These are phyloP conservation scores for Lordiphosa mommai DNA, from an alignment of 1,140 invertebrate genomes.

Conservation along the genomic window DNA sequence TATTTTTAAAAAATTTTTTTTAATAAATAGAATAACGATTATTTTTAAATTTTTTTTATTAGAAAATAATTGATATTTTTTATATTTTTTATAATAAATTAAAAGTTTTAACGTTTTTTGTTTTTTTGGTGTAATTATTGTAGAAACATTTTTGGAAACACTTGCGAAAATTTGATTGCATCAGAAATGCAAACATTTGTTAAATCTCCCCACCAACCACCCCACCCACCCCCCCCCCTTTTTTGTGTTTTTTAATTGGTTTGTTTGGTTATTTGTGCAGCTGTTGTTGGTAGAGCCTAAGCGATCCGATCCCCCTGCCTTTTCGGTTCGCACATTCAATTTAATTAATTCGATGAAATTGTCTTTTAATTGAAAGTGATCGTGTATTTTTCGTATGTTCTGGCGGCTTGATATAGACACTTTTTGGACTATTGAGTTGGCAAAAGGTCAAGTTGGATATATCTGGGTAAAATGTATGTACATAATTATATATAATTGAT, in stretches of 20 bases:
- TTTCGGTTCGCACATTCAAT: constrained; percentile 51
- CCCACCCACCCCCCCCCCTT: constrained; percentile 1
- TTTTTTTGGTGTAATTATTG: too few species aligned
- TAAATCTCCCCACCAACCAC: not conserved
- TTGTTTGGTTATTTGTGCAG: constrained; percentile 69
- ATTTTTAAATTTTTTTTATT: too few species aligned
- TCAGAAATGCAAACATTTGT: not conserved
- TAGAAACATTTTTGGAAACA: too few species aligned
- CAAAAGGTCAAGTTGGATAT: not conserved
- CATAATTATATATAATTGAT: constrained; percentile 27
- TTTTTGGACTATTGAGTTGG: not conserved
- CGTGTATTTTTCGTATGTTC: constrained; percentile 36
- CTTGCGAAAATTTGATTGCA: too few species aligned
- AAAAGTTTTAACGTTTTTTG: too few species aligned
- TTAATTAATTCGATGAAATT: constrained; percentile 75
- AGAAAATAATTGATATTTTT: too few species aligned
- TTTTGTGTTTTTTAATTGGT: constrained; percentile 55
- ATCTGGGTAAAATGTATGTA: constrained; percentile 4
- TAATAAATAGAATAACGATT: too few species aligned
- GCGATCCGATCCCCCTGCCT: constrained; percentile 1
- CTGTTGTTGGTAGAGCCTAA: constrained; percentile 30
- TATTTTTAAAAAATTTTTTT: too few species aligned
- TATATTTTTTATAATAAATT: too few species aligned
- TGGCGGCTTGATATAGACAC: not conserved
- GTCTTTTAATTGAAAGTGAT: constrained; percentile 73